A percentile compares a stretch with the other conserved stretches of the same genome.
phyloP scores from a whole-genome alignment of 2,888 invertebrate species.

The Polylopha cassiicola region DNA sequence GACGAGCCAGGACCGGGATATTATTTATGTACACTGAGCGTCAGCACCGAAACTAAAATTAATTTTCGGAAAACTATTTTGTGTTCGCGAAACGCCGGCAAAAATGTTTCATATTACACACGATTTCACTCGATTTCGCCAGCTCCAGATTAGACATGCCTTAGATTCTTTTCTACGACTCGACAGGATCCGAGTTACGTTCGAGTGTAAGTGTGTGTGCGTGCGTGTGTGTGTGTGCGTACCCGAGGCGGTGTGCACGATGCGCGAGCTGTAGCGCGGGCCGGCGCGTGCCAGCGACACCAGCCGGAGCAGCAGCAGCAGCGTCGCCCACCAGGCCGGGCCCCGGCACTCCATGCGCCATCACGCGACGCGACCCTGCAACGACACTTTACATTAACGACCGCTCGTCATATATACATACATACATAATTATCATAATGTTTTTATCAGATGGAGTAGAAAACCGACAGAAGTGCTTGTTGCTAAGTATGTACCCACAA shows the following conservation, averaged over 20 bases:
- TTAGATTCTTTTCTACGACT: slow-evolving; percentile 1
- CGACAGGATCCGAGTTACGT: background rate
- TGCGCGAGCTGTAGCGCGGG: slow-evolving; percentile 85
- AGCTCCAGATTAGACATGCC: slow-evolving; percentile 4
- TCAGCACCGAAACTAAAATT: background rate
- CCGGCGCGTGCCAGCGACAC: slow-evolving; percentile 54
- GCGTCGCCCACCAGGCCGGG: slow-evolving; percentile 66
- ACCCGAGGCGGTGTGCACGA: slow-evolving; percentile 87
- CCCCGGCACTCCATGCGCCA: slow-evolving; percentile 73
- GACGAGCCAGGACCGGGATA: background rate
- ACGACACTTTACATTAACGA: no score
- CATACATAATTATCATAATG: no score
- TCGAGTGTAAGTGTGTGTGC: slow-evolving; percentile 37
- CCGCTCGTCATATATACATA: no score
- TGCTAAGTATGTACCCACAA: no score
- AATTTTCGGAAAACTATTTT: background rate
- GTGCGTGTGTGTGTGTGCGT: slow-evolving; percentile 79
- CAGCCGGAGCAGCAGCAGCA: slow-evolving; percentile 56
- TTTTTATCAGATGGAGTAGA: no score
- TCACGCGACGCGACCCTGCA: slow-evolving; percentile 63
- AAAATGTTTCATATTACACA: slow-evolving; percentile 7
- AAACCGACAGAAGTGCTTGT: no score
- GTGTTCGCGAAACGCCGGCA: background rate
- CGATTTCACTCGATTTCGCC: slow-evolving; percentile 1
- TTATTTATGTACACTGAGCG: slow-evolving; percentile 15